Evolutionary conservation across 2,113 vertebrate genomes (phyloP).

Genomic region (Nansenia antarctica): DNA sequence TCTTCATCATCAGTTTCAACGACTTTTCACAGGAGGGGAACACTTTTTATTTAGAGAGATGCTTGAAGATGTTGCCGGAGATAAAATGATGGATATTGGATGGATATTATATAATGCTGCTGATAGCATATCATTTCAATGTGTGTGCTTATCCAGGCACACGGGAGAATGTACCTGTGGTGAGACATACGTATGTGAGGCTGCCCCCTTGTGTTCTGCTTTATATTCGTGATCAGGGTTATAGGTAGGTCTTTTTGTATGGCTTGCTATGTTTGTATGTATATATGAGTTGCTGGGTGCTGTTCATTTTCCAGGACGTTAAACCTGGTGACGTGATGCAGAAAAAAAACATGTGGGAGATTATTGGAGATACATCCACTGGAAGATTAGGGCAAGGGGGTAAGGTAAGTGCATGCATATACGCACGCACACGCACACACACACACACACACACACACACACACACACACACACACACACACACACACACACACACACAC

Average conservation of each 20-base stretch:
- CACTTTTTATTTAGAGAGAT: no score
- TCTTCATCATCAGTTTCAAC: no score
- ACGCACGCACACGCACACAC: slow-evolving; percentile 3
- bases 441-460: slow-evolving; percentile 1
- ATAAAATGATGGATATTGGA: no score
- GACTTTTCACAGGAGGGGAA: no score
- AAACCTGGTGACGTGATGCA: slow-evolving; percentile 88
- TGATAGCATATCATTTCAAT: not conserved
- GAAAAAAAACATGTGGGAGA: slow-evolving; percentile 93
- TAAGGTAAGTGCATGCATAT: slow-evolving; percentile 52
- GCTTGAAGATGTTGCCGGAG: no score
- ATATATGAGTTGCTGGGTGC: not conserved
- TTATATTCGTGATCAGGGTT: not conserved
- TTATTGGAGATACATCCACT: slow-evolving; percentile 69
- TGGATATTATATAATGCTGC: not conserved
- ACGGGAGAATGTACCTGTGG: no score
- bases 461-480: slow-evolving; percentile 4
- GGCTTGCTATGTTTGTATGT: not conserved
- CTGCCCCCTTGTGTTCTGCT: slow-evolving; percentile 24
- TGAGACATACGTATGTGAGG: no score
- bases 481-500: not conserved
- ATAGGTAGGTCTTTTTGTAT: not conserved
- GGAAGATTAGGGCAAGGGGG: slow-evolving; percentile 23
- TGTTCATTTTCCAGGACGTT: slow-evolving; percentile 77
- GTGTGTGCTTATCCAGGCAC: not conserved